Evolutionary conservation across 2,797 vertebrate species (phyloP).

Genomic region (Sciaenops ocellatus): DNA sequence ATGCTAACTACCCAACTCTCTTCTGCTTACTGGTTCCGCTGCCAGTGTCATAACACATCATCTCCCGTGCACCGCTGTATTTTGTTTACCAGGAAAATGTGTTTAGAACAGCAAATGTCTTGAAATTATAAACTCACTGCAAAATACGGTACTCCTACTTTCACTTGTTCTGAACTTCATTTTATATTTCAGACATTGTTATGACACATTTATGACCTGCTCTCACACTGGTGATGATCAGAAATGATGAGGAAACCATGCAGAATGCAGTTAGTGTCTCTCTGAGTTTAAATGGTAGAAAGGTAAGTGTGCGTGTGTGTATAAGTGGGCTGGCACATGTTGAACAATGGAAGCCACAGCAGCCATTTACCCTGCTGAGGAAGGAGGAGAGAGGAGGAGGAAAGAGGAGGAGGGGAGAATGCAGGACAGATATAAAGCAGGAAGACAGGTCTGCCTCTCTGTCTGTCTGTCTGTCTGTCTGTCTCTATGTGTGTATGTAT

Average conservation of each 20-base stretch:
- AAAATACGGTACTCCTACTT: neutral
- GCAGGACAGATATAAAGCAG: constrained; percentile 7
- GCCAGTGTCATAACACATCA: neutral
- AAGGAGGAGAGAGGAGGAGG: constrained; percentile 9
- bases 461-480: constrained; percentile 77
- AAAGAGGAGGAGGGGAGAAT: neutral
- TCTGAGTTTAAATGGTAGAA: neutral
- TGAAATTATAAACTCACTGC: neutral
- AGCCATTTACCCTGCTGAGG: constrained; percentile 88
- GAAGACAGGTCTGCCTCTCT: constrained; percentile 88
- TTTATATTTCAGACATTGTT: neutral
- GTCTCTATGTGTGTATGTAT: constrained; percentile 77
- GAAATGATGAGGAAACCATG: neutral
- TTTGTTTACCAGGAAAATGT: neutral
- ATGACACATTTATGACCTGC: neutral
- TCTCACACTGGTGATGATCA: neutral
- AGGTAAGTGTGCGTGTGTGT: neutral
- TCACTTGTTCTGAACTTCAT: neutral
- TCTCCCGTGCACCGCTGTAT: neutral
- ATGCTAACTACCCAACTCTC: neutral
- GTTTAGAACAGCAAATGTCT: neutral
- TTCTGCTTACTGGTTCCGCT: neutral
- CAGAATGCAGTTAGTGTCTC: neutral
- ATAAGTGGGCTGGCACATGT: too few relatives aligned
- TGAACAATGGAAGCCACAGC: neutral